Percentiles rank a stretch among this genome's conserved stretches.
These are phyloP conservation scores for Herpetotheres cachinnans DNA, from an alignment of 2,113 vertebrate species.

Conservation along the genomic window DNA sequence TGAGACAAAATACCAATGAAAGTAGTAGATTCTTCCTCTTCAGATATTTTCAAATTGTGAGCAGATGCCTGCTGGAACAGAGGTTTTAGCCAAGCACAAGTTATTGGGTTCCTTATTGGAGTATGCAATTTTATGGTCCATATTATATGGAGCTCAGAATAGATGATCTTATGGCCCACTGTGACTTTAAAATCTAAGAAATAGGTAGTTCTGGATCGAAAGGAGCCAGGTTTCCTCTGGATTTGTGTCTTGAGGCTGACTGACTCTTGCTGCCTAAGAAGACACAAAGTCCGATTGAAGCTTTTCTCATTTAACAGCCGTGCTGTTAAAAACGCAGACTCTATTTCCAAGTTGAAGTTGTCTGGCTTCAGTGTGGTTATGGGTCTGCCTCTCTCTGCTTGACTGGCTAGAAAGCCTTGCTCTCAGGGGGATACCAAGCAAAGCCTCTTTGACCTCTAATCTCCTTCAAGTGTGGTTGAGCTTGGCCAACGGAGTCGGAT, in stretches of 20 bases:
- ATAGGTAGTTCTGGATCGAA: slow-evolving; percentile 42
- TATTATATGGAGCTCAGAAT: slow-evolving; percentile 50
- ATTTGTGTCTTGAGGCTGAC: slow-evolving; percentile 35
- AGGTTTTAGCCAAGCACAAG: slow-evolving; percentile 23
- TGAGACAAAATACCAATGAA: slow-evolving; percentile 55
- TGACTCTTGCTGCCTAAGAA: slow-evolving; percentile 15
- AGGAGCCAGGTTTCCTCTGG: slow-evolving; percentile 45
- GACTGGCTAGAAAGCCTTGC: background rate
- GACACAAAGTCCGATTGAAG: background rate
- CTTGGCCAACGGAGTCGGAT: accelerated
- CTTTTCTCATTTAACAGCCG: background rate
- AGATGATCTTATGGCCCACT: slow-evolving; percentile 37
- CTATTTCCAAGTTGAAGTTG: background rate
- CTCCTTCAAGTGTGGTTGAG: background rate
- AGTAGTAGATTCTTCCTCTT: slow-evolving; percentile 36
- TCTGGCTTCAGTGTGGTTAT: background rate
- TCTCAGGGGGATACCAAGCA: background rate
- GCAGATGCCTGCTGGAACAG: slow-evolving; percentile 34
- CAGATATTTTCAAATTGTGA: slow-evolving; percentile 40
- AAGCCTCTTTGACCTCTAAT: background rate
- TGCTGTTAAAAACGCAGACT: background rate
- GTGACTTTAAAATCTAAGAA: slow-evolving; percentile 47
- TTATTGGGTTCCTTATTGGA: slow-evolving; percentile 44
- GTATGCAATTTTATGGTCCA: slow-evolving; percentile 27
- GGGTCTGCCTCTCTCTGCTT: background rate